Evolutionary conservation across 2,888 invertebrate species (phyloP).

Genomic region (Stratiomys singularior): DNA sequence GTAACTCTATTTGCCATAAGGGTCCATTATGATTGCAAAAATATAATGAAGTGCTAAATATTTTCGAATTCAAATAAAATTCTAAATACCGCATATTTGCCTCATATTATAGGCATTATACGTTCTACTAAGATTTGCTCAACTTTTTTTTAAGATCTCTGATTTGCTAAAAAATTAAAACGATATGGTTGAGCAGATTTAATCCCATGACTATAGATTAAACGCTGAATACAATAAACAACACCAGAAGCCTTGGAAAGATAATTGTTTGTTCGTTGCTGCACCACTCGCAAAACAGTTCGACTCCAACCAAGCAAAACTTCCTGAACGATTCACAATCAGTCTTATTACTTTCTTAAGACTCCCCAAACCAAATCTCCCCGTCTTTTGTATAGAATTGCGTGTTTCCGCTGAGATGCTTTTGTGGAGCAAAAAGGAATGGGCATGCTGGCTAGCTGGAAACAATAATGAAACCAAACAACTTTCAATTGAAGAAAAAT

Average conservation of each 20-base stretch:
- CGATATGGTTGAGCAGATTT: too few species aligned
- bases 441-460: neutral
- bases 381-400: conserved; percentile 22
- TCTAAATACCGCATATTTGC: too few species aligned
- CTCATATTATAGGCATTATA: too few species aligned
- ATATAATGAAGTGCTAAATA: too few species aligned
- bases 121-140: too few species aligned
- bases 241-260: neutral
- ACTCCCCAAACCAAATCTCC: conserved; percentile 1
- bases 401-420: conserved; percentile 12
- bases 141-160: too few species aligned
- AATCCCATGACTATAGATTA: too few species aligned
- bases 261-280: conserved; percentile 23
- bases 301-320: neutral
- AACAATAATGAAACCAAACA: conserved; percentile 17
- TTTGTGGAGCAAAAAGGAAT: neutral
- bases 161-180: too few species aligned
- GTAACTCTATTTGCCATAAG: too few species aligned
- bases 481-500: conserved; percentile 9
- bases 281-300: neutral
- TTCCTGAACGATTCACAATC: neutral
- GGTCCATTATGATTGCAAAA: too few species aligned
- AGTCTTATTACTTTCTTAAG: conserved; percentile 17
- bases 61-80: too few species aligned
- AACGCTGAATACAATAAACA: conserved; percentile 18